phyloP scores from a whole-genome alignment of 2,888 invertebrate species.

The Mycalesis mineus region DNA sequence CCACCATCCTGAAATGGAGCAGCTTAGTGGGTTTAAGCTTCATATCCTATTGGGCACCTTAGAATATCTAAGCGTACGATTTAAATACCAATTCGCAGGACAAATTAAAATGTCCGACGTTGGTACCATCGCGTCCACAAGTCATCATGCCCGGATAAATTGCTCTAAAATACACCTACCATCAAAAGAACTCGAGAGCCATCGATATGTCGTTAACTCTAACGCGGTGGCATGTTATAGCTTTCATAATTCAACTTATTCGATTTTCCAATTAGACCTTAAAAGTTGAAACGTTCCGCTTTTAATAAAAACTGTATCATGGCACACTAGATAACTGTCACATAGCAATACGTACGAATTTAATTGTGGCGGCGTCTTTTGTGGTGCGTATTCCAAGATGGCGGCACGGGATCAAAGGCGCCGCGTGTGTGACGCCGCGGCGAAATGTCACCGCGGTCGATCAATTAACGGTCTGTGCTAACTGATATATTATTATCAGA shows the following conservation, averaged over 20 bases:
- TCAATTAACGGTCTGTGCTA: slow-evolving; percentile 56
- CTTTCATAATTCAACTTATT: slow-evolving; percentile 35
- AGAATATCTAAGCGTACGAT: too few species aligned
- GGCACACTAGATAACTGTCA: slow-evolving; percentile 66
- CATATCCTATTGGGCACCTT: too few species aligned
- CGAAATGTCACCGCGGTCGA: slow-evolving; percentile 74
- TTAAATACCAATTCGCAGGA: neutral
- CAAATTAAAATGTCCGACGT: neutral
- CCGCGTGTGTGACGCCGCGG: slow-evolving; percentile 60
- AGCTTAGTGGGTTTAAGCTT: too few species aligned
- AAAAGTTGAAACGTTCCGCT: slow-evolving; percentile 37
- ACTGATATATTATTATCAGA: slow-evolving; percentile 13
- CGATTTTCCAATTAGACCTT: slow-evolving; percentile 43
- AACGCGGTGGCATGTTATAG: slow-evolving; percentile 17
- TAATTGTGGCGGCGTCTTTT: slow-evolving; percentile 69
- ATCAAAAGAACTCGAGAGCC: slow-evolving; percentile 5
- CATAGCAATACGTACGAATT: slow-evolving; percentile 73
- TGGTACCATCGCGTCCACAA: slow-evolving; percentile 8
- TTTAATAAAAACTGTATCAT: slow-evolving; percentile 44
- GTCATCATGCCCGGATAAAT: slow-evolving; percentile 10
- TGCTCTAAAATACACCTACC: slow-evolving; percentile 2
- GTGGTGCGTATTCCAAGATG: slow-evolving; percentile 56
- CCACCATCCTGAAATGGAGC: too few species aligned
- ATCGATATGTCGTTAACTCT: slow-evolving; percentile 19
- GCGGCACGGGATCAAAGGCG: slow-evolving; percentile 55